phyloP scores from a whole-genome alignment of 2,113 vertebrate genomes.

The Bujurquina vittata region DNA sequence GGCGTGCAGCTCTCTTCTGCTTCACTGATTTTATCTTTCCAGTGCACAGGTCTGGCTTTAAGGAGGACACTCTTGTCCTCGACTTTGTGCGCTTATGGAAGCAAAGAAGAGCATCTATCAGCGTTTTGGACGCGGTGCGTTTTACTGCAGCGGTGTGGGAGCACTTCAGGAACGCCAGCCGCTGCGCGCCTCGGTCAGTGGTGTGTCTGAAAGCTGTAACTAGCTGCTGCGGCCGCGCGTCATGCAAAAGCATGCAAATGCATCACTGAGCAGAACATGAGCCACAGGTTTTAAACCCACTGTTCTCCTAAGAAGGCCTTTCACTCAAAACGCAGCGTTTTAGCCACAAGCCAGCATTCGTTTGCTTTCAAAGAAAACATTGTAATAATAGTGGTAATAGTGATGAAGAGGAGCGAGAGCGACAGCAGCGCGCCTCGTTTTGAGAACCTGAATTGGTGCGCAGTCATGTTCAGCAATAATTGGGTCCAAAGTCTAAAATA shows the following conservation, averaged over 20 bases:
- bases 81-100: not conserved
- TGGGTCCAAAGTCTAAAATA: too few species aligned
- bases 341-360: fast-evolving
- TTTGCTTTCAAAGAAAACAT: not conserved
- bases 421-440: too few species aligned
- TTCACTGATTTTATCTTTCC: not conserved
- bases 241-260: constrained; percentile 77
- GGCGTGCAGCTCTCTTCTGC: too few species aligned
- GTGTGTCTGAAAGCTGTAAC: constrained; percentile 40
- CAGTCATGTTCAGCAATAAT: too few species aligned
- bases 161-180: not conserved
- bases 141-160: constrained; percentile 7
- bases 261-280: not conserved
- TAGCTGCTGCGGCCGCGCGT: constrained; percentile 48
- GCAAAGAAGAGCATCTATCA: not conserved
- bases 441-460: too few species aligned
- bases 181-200: not conserved
- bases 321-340: not conserved
- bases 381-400: too few species aligned
- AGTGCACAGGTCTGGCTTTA: not conserved
- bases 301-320: not conserved
- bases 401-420: too few species aligned
- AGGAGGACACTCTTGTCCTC: too few species aligned
- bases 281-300: not conserved
- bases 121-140: not conserved